A percentile compares a stretch with the other conserved stretches of the same genome.
Evolutionary conservation across 30 jellyfish, hydroid and myxozoan genomes (phyloP).

Genomic region (Phacellophora camtschatica): DNA sequence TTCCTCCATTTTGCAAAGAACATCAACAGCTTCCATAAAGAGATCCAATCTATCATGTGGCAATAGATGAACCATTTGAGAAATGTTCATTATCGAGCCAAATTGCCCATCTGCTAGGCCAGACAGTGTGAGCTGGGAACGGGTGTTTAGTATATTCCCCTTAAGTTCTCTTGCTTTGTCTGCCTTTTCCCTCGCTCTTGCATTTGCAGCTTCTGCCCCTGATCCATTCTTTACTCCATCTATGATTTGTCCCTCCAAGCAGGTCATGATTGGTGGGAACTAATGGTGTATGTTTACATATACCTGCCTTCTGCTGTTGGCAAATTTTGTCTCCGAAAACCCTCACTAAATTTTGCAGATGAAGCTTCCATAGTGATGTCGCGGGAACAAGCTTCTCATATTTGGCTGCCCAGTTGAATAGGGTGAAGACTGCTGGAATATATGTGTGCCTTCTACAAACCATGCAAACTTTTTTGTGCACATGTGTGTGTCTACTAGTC

Average conservation of each 20-base stretch:
- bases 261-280: constrained; percentile 24
- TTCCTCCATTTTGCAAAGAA: neutral
- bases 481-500: constrained; percentile 29
- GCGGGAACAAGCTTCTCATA: constrained; percentile 44
- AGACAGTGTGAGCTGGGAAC: constrained; percentile 13
- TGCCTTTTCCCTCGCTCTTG: constrained; percentile 19
- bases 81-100: constrained; percentile 9
- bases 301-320: constrained; percentile 21
- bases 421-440: constrained; percentile 25
- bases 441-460: constrained; percentile 2
- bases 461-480: neutral
- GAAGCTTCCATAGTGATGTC: constrained; percentile 16
- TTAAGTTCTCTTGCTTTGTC: constrained; percentile 25
- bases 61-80: constrained; percentile 3
- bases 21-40: constrained; percentile 1
- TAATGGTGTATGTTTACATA: constrained; percentile 18
- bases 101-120: constrained; percentile 41
- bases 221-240: neutral
- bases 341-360: constrained; percentile 9
- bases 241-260: neutral
- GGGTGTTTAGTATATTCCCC: constrained; percentile 15
- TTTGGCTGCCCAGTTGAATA: constrained; percentile 36
- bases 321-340: neutral
- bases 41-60: neutral
- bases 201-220: constrained; percentile 11